Conservation (phyloP, 2,113 vertebrate genomes). For the Echinops telfairi region DNA sequence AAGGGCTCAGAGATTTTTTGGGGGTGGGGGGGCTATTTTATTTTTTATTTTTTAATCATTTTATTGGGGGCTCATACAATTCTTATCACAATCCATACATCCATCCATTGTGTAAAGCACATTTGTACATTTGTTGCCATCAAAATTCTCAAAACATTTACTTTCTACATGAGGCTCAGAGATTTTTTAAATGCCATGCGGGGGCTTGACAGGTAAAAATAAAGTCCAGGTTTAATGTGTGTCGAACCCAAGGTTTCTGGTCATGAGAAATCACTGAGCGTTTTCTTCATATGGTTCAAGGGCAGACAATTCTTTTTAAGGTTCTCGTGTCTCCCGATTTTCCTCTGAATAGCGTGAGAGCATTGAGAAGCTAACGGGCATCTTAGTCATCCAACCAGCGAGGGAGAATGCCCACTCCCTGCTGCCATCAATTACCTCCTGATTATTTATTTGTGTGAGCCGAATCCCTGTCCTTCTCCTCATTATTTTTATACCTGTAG, state of each 20-base stretch:
- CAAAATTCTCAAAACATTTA: too few species aligned
- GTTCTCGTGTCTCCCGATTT: not conserved
- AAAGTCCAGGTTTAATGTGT: not conserved
- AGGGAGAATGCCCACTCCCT: not conserved
- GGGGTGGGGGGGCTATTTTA: too few species aligned
- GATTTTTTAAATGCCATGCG: not conserved
- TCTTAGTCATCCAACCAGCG: not conserved
- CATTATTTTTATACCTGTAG: not conserved
- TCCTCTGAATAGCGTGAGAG: not conserved
- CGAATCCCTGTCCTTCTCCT: fast-evolving
- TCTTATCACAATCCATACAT: too few species aligned
- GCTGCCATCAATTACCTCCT: too few species aligned
- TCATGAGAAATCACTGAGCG: not conserved
- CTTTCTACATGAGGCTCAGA: too few species aligned
- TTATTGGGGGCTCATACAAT: too few species aligned
- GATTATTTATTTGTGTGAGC: fast-evolving
- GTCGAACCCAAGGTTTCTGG: not conserved
- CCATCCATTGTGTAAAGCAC: too few species aligned
- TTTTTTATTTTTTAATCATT: too few species aligned
- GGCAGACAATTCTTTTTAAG: not conserved
- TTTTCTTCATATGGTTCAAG: not conserved
- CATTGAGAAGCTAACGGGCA: not conserved
- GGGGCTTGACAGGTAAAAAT: not conserved
- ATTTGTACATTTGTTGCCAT: too few species aligned
- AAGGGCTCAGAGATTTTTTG: not conserved